Evolutionary conservation across 2,888 invertebrate species (phyloP), one percentile per base, ranked within the genome.

Genomic region (Aricia artaxerxes): DNA sequence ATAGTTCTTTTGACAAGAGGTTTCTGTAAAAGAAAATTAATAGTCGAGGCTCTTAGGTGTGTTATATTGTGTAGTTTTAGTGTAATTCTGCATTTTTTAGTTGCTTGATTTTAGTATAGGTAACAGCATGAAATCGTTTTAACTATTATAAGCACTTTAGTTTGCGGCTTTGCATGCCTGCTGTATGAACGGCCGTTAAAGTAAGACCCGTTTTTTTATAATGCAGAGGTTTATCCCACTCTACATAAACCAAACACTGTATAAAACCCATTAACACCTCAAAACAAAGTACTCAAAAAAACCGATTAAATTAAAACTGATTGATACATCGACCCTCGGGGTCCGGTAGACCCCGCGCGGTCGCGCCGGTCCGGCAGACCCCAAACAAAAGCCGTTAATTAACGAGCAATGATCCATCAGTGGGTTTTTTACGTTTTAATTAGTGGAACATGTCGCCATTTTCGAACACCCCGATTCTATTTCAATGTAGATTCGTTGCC

Each of bases 321-420:
- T 77, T 72, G 77, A 77, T 77, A 79, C 31, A 77, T 40, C 73
- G 35, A 38, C 35, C 69, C 69, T 69, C 72, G 72, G 72, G 77
- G 79, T 69, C 69, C 35, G 69, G 2, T 1, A 16, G 38, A 38
- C 69, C 69, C 69, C 35, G 6, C 11, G 31, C 64, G 24, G 64
- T 6, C 24, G 9, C 64, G 7, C 24, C 61, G 64, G 31, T 64
- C 69, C 35, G 24, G 35, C 16, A 13, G 69, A 38, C 72, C 61
- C 78, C 82, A 84, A 83, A 85, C 85, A 85, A 84, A 84, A 80
- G 80, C 82, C 84, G 84, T 84, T 85, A 84, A 85, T 85, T 85
- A 85, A 82, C 79, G 80, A 61, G 80, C 79, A 79, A 78, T 81
- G 81, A 85, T 85, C 85, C 84, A 84, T 85, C 85, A 85, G 79